Evolutionary conservation across 1,140 invertebrate species (phyloP), one percentile per base, ranked within the genome.

Genomic region (Meloidogyne exigua): DNA sequence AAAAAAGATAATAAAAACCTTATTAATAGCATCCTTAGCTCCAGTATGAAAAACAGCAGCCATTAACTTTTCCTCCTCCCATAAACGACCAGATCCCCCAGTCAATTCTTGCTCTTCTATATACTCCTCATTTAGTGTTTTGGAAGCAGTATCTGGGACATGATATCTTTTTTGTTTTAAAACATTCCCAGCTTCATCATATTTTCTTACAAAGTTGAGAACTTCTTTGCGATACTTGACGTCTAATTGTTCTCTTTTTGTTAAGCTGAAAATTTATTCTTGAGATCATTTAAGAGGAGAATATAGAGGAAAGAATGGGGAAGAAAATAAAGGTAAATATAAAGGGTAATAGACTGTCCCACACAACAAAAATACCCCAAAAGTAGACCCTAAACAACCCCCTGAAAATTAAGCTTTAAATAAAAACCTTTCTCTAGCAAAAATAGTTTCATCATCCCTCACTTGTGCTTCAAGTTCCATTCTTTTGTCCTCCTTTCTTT

Each of bases 1-100:
- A 18, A 44, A 44, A 44, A 18, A 44, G 12, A 12, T 4, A 42
- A 32, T 28, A 42, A 73, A 32, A 57, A 57, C 49, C 49, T 57
- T 57, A 57, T 57, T 49, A 71, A 89, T 92, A 26, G 91, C 92
- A 90, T 96, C 92, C 89, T 93, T 93, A 0, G 96, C 94, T 18
- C 96, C 96, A 90, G 98, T 96, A 83, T 92, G 91, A 87, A 95
- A 92, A 44, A 93, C 91, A 23, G 95, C 95, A n/a, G 93, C 93
- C 26, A 92, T 92, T 89, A 99, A 92, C 89, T 96, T 94, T 88
- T 98, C 95, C 75, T 96, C 93, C 90, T 99, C 96, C 96, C 96
- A 99, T 90, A 96, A 95, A 78, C 92, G 91, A 88, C 98, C 95
- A 87, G 99, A 96, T 9, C 93, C 94, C 88, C 95, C 93, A 1